Base-by-base conservation (phyloP, 92 coral and sea anemone genomes). In the Muricea muricata region DNA sequence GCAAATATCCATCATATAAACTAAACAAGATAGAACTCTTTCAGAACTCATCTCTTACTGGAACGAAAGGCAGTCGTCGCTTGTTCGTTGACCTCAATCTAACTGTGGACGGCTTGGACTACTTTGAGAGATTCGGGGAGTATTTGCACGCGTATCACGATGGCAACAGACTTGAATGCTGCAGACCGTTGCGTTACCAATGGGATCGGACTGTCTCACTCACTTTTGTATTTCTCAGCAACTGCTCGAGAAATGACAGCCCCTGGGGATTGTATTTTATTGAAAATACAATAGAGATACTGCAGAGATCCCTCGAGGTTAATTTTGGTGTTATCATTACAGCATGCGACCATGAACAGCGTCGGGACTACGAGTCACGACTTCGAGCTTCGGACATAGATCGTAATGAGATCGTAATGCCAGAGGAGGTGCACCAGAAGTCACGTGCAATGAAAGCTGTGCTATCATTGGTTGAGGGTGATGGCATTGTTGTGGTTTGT, bases 21-120 rank as follows among this genome's bases (percentile, higher is more conserved):
- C 14, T 78, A 34, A 78, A 50, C 32, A 78, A 78, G 41, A 20
- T 78, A 18, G 83, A 78, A 24, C 37, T 61, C 52, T 0, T 54
- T 24, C 70, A 24, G 14, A 56, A 33, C 12, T 31, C 71, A 39
- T 7, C 50, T 6, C n/a, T 0, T 2, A 15, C 33, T 11, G 17
- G 25, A 12, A 21, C 24, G 0, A 35, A n/a, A n/a, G n/a, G n/a
- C n/a, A n/a, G n/a, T n/a, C n/a, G 54, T 34, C 83, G 83, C 23
- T 13, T 78, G 15, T 25, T 78, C 20, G 34, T 58, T 58, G 83
- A 78, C 56, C 83, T 78, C 29, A 41, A 56, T 28, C 23, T 78
- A 23, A 57, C 32, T 14, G 83, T 78, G n/a, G 83, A 78, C 24
- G 83, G 71, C 9, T 46, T 78, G 71, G 83, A 78, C 54, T 78